phyloP scores from a whole-genome alignment of 2,113 vertebrate species.

The Paramisgurnus dabryanus region DNA sequence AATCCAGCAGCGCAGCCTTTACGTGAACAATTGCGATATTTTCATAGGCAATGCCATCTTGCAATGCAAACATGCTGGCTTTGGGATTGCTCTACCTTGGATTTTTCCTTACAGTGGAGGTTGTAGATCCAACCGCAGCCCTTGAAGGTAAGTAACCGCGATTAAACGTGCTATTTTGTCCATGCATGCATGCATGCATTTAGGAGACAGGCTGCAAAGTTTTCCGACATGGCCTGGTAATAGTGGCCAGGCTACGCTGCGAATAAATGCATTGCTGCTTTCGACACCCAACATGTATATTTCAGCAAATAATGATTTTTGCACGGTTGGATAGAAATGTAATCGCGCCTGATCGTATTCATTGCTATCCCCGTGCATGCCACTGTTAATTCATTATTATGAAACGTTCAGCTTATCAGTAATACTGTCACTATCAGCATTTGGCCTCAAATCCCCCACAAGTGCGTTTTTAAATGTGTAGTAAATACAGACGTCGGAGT shows the following conservation, averaged over 20 bases:
- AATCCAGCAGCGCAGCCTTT: slow-evolving; percentile 57
- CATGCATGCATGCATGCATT: slow-evolving; percentile 41
- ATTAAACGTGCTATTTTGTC: slow-evolving; percentile 54
- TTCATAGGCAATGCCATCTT: slow-evolving; percentile 66
- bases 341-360: neutral
- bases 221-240: slow-evolving; percentile 49
- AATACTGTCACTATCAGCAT: neutral
- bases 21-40: slow-evolving; percentile 65
- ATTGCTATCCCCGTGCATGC: neutral
- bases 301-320: neutral
- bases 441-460: neutral
- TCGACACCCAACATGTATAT: slow-evolving; percentile 17
- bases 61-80: slow-evolving; percentile 73
- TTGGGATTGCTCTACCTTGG: slow-evolving; percentile 71
- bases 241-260: neutral
- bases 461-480: neutral
- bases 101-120: slow-evolving; percentile 69
- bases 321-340: neutral
- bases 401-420: neutral
- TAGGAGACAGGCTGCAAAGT: slow-evolving; percentile 57
- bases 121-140: slow-evolving; percentile 64
- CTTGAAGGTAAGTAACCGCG: slow-evolving; percentile 70
- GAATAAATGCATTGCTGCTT: neutral
- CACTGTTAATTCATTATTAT: neutral
- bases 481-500: neutral